Base-by-base conservation (phyloP, 1,140 invertebrate species). In the Tachypleus tridentatus region DNA sequence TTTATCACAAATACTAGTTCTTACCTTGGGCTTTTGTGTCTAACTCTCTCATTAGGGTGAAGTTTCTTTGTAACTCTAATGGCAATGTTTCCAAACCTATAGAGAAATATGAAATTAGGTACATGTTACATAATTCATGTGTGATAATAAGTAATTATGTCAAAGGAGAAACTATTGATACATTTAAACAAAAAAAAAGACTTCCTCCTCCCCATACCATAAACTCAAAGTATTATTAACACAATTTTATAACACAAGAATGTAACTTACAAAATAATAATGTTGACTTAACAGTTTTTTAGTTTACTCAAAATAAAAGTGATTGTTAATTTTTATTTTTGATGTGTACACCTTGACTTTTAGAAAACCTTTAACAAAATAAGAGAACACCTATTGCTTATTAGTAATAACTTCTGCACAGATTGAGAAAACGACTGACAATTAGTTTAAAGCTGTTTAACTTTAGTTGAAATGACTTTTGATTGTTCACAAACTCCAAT, bases 1-100 rank as follows among this genome's bases (percentile, higher is more conserved):
- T n/a, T 54, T 62, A 51, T 49, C 47, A 49, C 52, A n/a, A 64
- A 59, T 57, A 29, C 29, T 29, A 29, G 0, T 29, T 29, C 57
- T 60, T 72, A 78, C 78, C 78, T 74, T 80, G 91, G 4, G 93
- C 90, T 75, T 92, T 82, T 59, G 90, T 84, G 76, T 98, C 95
- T 56, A 98, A 79, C 79, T 98, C 93, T 67, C 91, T 80, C 93
- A 98, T 97, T 65, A 97, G 78, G 63, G 87, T 96, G 74, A 98
- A 97, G 80, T 97, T 97, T 69, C 94, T 82, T 76, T 96, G 90
- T 63, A 98, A 79, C 80, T 98, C 94, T 65, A 89, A 87, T 1
- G 94, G 95, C 63, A 98, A 79, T 77, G 92, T 87, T 75, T 98
- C 94, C 69, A 98, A 82, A 79, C 88, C 89, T 92, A 65, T 57